Evolutionary conservation across 2,888 invertebrate genomes (phyloP), one percentile per base, ranked within the genome.

Genomic region (Chrysopilus asiliformis): DNA sequence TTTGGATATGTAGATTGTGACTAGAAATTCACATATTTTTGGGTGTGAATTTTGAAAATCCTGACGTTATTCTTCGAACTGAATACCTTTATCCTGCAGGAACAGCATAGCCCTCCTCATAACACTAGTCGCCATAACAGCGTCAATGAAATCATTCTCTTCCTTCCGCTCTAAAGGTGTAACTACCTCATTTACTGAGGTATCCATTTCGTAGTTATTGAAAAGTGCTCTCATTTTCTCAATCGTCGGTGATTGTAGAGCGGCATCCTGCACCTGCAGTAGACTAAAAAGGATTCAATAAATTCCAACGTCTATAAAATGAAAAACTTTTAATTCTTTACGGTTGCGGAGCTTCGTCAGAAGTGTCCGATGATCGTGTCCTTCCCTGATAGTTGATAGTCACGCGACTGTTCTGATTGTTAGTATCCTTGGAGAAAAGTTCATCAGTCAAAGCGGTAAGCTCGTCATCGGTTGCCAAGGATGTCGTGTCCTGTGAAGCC

Each of bases 171-270:
- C 85, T 56, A 69, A 70, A 13, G 77, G 66, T 3, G 81, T 83
- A 17, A 85, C 76, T 48, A 79, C 66, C 60, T 91, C 91, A 50
- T 79, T 75, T n/a, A 72, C 67, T 36, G 70, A 65, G 0, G 79
- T 74, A 46, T 81, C 75, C 40, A 79, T 65, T 52, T 86, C 76
- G 56, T 91, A 94, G 60, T 94, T 93, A 57, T 94, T 83, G 56
- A 82, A 74, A 28, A 94, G 70, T 19, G 70, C 65, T 29, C 75
- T 56, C 47, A 91, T 70, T 50, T 76, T 79, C 45, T 77, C 70
- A 41, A 90, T 75, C 2, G 89, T 85, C 4, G 76, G 68, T 0
- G 51, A 40, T 30, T 60, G 57, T 44, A 78, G 42, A 0, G 53
- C 76, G 54, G 74, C 71, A 8, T 71, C 52, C 42, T 74, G 68